These are phyloP conservation scores for Flabesymbios commensalis DNA, from an alignment of 2,888 invertebrate species.

Conservation along the genomic window DNA sequence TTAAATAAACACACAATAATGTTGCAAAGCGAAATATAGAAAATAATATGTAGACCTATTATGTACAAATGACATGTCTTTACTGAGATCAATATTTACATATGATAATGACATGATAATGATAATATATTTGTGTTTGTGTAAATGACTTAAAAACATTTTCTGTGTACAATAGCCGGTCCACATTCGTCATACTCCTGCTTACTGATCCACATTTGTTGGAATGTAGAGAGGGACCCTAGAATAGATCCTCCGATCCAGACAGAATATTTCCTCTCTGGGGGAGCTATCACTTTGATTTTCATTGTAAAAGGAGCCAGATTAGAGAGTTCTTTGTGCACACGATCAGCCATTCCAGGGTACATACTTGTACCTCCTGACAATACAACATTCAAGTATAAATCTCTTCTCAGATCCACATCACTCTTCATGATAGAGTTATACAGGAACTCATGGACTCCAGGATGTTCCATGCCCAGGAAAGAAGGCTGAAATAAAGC, in stretches of 20 bases:
- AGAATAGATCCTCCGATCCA: constrained; percentile 56
- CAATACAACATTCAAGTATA: constrained; percentile 49
- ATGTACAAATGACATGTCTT: no score
- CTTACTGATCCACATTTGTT: constrained; percentile 55
- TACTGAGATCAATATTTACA: no score
- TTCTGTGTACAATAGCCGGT: constrained; percentile 94
- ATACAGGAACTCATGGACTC: constrained; percentile 43
- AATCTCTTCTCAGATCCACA: constrained; percentile 45
- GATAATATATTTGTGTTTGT: no score
- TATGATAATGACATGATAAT: no score
- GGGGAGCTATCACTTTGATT: constrained; percentile 92
- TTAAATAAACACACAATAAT: no score
- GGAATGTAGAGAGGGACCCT: constrained; percentile 51
- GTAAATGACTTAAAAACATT: constrained; percentile 93
- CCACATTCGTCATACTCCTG: constrained; percentile 65
- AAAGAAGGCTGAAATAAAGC: constrained; percentile 36
- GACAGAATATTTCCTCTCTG: constrained; percentile 80
- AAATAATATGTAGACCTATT: no score
- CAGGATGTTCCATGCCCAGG: constrained; percentile 39
- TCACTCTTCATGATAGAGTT: constrained; percentile 57
- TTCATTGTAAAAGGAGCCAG: constrained; percentile 90
- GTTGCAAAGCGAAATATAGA: no score
- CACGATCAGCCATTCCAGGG: constrained; percentile 68
- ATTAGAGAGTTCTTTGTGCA: constrained; percentile 67
- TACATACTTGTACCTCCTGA: constrained; percentile 90